Evolutionary conservation across 2,888 invertebrate species (phyloP).

Genomic region (Leuctra nigra): DNA sequence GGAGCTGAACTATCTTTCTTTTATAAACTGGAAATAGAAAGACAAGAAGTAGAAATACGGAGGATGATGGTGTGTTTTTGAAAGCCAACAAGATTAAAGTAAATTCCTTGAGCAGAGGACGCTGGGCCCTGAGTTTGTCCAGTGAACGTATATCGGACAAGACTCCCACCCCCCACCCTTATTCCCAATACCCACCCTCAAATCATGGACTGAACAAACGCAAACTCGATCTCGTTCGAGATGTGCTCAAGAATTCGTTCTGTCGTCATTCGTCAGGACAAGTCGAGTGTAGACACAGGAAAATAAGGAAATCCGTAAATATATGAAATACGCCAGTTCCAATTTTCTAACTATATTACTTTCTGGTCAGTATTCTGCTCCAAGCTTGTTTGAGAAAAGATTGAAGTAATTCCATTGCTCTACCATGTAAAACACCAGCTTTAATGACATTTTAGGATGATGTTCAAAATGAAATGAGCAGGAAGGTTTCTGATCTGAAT

Average conservation of each 20-base stretch:
- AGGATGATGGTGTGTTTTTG: conserved; percentile 28
- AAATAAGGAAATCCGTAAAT: too few relatives aligned
- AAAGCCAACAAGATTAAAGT: conserved; percentile 30
- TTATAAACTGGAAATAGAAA: conserved; percentile 25
- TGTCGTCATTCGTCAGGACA: too few relatives aligned
- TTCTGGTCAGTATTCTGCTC: too few relatives aligned
- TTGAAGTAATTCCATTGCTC: too few relatives aligned
- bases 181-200: background rate
- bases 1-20: conserved; percentile 22
- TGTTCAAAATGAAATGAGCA: too few relatives aligned
- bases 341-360: too few relatives aligned
- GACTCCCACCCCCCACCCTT: background rate
- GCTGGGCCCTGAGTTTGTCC: conserved; percentile 20
- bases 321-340: too few relatives aligned
- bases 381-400: too few relatives aligned
- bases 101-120: conserved; percentile 25
- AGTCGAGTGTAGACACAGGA: too few relatives aligned
- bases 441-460: too few relatives aligned
- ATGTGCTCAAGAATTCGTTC: background rate
- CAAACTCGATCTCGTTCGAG: conserved; percentile 2
- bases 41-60: conserved; percentile 14
- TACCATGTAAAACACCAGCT: too few relatives aligned
- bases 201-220: conserved; percentile 2
- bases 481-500: too few relatives aligned
- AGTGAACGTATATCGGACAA: conserved; percentile 2